These are phyloP conservation scores for Yoshiicerus persimilis DNA, from an alignment of 1,140 invertebrate genomes.

Conservation along the genomic window DNA sequence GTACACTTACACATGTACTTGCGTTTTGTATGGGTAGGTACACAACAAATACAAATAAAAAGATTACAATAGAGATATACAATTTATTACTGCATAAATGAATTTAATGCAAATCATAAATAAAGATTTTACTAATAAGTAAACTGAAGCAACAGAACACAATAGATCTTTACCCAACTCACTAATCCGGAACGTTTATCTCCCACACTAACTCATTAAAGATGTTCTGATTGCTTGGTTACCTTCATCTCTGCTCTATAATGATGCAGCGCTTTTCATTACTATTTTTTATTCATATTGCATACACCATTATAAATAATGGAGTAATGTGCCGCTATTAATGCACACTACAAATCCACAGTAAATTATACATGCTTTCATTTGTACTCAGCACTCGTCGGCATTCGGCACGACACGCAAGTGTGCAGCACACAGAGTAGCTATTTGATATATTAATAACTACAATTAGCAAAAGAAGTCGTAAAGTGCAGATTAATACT, in stretches of 20 bases:
- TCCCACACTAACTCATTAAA: background rate
- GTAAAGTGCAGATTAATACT: background rate
- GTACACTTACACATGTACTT: too few relatives aligned
- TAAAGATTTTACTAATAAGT: too few relatives aligned
- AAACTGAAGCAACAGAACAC: background rate
- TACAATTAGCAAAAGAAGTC: background rate
- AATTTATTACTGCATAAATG: background rate
- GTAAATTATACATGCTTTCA: background rate
- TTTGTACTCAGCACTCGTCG: background rate
- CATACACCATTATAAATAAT: background rate
- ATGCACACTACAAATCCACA: background rate
- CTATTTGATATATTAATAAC: background rate
- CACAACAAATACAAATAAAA: background rate
- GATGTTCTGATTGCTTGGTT: background rate
- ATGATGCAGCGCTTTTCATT: background rate
- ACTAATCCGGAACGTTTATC: background rate
- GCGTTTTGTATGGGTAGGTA: background rate
- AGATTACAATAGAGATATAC: background rate
- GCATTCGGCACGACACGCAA: background rate
- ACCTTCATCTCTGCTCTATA: background rate
- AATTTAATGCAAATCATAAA: background rate
- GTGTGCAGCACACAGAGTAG: background rate
- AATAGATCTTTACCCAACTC: background rate
- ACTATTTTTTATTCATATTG: background rate
- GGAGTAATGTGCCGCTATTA: background rate